Evolutionary conservation across 2,113 vertebrate genomes (phyloP).

Genomic region (Chloroceryle aenea): DNA sequence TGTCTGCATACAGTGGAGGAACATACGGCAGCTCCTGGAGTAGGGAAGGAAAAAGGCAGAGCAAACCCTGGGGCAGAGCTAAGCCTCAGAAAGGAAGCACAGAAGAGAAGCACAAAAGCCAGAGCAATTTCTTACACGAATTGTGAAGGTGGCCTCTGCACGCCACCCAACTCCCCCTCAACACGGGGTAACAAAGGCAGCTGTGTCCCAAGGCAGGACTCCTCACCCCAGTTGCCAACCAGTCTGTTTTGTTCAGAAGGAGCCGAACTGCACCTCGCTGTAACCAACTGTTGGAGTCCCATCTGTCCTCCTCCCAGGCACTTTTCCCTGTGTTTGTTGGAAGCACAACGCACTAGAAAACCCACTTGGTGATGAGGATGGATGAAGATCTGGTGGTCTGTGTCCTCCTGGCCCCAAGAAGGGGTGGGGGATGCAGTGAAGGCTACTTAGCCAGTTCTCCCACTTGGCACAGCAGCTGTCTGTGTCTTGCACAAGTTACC

Average conservation of each 20-base stretch:
- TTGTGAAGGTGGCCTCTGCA: background rate
- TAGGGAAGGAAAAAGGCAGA: background rate
- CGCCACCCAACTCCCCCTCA: background rate
- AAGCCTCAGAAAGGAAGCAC: background rate
- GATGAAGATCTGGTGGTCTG: no score
- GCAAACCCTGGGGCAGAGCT: slow-evolving; percentile 8
- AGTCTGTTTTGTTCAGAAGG: background rate
- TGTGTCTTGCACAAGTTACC: no score
- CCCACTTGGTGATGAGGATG: no score
- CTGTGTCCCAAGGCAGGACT: background rate
- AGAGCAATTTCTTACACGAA: slow-evolving; percentile 14
- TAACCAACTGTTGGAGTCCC: no score
- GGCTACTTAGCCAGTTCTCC: no score
- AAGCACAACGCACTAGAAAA: no score
- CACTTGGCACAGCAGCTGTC: no score
- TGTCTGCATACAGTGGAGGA: slow-evolving; percentile 3
- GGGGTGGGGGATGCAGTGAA: no score
- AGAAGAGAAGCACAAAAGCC: slow-evolving; percentile 1
- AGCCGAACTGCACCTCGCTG: accelerated
- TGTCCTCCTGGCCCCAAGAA: no score
- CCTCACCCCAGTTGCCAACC: background rate
- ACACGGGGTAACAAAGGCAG: background rate
- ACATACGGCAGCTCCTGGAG: background rate
- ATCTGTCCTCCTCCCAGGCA: no score
- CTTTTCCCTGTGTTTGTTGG: no score